Evolutionary conservation across 2,888 invertebrate genomes (phyloP), one percentile per base, ranked within the genome.

Genomic region (Sminthurinus aureus): DNA sequence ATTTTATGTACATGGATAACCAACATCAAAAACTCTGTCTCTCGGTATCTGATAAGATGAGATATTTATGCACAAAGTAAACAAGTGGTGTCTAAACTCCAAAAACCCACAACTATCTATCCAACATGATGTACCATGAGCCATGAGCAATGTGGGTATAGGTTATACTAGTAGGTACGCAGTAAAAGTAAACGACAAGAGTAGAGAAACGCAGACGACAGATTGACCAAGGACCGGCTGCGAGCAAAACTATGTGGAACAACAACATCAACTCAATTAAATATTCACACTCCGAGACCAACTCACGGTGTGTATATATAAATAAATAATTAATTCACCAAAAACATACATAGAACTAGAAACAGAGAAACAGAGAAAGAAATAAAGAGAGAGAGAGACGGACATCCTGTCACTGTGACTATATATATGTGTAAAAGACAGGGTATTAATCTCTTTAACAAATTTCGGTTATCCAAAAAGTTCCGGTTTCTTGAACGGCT

Each of bases 181-280:
- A 75, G 50, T 4, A 38, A 75, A 75, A 38, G 50, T 3, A 18
- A n/a, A 64, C 18, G 73, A 1, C 51, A 51, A 51, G 24, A 51
- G 51, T 26, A n/a, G 71, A 73, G 26, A 6, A n/a, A 20, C n/a
- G 66, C 58, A 66, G 50, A 81, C 74, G 81, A 81, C 81, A 81
- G 74, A 74, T 81, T 81, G 81, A 81, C 81, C 81, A 75, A 80
- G 52, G 71, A 71, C 80, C 52, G 58, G n/a, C 50, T 26, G 81
- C 52, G 66, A 52, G 64, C 26, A 64, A 52, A 81, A 74, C 38
- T 38, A 38, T 38, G 74, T 50, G 64, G 58, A 52, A 52, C 20
- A 74, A 58, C 26, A 71, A 79, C 64, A 81, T 73, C 80, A 81
- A 73, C 18, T 74, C 81, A 74, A 81, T 81, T 81, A 74, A 81